Percentiles rank a stretch among this genome's conserved stretches.
Evolutionary conservation across 2,888 invertebrate species (phyloP).

Genomic region (Laspeyria flexula): DNA sequence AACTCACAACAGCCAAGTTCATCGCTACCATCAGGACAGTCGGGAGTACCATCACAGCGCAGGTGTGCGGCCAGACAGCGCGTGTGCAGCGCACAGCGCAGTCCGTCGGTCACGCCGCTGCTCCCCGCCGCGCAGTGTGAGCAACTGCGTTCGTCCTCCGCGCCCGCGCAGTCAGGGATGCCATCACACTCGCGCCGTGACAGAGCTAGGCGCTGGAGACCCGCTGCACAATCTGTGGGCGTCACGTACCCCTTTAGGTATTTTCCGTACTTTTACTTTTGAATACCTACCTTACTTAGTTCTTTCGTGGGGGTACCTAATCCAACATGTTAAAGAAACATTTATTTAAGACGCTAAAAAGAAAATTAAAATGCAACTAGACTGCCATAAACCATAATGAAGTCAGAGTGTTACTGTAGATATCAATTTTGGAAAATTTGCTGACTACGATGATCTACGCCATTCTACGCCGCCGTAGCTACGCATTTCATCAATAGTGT

Average conservation of each 20-base stretch:
- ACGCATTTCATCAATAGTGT: too few relatives aligned
- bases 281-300: too few relatives aligned
- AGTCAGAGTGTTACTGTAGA: too few relatives aligned
- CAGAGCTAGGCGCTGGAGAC: slow-evolving; percentile 90
- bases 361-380: too few relatives aligned
- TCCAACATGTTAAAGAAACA: too few relatives aligned
- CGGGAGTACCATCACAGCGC: slow-evolving; percentile 92
- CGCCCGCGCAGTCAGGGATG: slow-evolving; percentile 93
- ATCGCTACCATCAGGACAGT: slow-evolving; percentile 95
- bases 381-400: too few relatives aligned
- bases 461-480: too few relatives aligned
- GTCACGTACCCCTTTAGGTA: neutral
- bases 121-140: slow-evolving; percentile 91
- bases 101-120: slow-evolving; percentile 66
- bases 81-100: slow-evolving; percentile 93
- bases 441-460: too few relatives aligned
- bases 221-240: slow-evolving; percentile 89
- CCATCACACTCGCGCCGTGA: slow-evolving; percentile 94
- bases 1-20: slow-evolving; percentile 94
- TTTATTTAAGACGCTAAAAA: too few relatives aligned
- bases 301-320: too few relatives aligned
- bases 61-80: slow-evolving; percentile 90
- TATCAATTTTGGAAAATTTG: too few relatives aligned
- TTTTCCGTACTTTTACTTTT: too few relatives aligned
- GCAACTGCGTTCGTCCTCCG: slow-evolving; percentile 93